Base-by-base conservation (phyloP, 1,140 invertebrate genomes). In the Atta cephalotes region DNA sequence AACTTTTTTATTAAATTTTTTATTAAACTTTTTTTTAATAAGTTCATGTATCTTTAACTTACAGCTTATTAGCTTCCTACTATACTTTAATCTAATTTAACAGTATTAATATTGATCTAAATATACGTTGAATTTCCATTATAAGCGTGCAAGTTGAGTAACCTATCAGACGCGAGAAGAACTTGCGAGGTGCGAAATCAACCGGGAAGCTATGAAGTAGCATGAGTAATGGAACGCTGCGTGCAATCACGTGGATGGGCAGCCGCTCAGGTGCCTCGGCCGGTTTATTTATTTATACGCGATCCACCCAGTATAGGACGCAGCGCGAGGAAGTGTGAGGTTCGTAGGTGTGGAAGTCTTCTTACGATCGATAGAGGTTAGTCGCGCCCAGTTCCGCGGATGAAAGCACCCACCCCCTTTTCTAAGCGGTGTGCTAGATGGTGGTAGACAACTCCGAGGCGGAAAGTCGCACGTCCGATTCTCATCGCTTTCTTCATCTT, bases 291-390 rank as follows among this genome's bases (percentile, higher is more conserved):
- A 90, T 90, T 90, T 88, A 82, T 63, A 51, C 71, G 56, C 31
- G 77, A 74, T 86, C 77, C 90, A 92, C 91, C 91, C 91, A 85
- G 90, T 92, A 92, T 80, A 72, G 53, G 68, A 51, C 28, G 62
- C 68, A 12, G 70, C 35, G 60, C 87, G 86, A 91, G 88, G 88
- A 92, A 92, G 89, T 91, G 92, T 92, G 90, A 92, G 92, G 85
- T 92, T 89, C 88, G 90, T 93, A 92, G 91, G 89, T 92, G 92
- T 93, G 91, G 81, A 92, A 92, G 91, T 87, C 92, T 93, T 92
- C 92, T 93, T 93, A 93, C 92, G 92, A 93, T 93, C 92, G 89
- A 93, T 93, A 93, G 91, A 93, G 92, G 92, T 93, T 93, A 93
- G 92, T 93, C 92, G 91, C 92, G 92, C 92, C 92, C 92, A 92